These are phyloP conservation scores for Phenganax marumi DNA, from an alignment of 92 coral and sea anemone species.

Conservation along the genomic window DNA sequence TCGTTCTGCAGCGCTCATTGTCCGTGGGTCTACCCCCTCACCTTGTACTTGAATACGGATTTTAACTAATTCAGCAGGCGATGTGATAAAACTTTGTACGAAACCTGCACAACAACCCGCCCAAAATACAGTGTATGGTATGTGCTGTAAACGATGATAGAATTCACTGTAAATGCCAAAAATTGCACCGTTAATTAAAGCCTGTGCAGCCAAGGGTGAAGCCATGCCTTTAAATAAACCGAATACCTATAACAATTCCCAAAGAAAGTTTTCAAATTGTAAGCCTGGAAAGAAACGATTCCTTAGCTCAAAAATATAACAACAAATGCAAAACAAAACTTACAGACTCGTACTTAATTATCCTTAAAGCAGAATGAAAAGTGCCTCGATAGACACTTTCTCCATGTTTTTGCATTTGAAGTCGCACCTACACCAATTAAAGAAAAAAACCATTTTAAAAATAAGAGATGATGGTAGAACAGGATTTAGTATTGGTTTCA, in stretches of 20 bases:
- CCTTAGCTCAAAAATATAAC: not conserved
- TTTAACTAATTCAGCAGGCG: constrained; percentile 84
- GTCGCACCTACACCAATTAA: constrained; percentile 18
- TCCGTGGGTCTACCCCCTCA: constrained; percentile 58
- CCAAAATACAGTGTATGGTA: constrained; percentile 37
- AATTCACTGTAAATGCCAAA: constrained; percentile 91
- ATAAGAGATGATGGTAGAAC: not conserved
- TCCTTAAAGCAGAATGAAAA: not conserved
- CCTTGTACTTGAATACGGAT: constrained; percentile 96
- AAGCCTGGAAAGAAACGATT: no score
- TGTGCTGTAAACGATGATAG: constrained; percentile 50
- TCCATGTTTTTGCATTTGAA: constrained; percentile 41
- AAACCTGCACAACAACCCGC: constrained; percentile 87
- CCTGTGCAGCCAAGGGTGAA: constrained; percentile 87
- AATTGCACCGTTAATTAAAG: constrained; percentile 79
- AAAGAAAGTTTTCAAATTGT: not conserved
- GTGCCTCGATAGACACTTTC: constrained; percentile 17
- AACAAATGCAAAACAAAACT: not conserved
- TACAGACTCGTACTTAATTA: constrained; percentile 38
- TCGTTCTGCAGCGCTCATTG: constrained; percentile 52
- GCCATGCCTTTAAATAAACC: constrained; percentile 96
- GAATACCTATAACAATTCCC: constrained; percentile 58
- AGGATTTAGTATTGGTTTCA: no score
- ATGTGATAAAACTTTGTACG: constrained; percentile 65
- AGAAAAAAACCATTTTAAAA: not conserved